Base-by-base conservation (phyloP, 2,888 invertebrate species). In the Hydrotaea cyrtoneurina region DNA sequence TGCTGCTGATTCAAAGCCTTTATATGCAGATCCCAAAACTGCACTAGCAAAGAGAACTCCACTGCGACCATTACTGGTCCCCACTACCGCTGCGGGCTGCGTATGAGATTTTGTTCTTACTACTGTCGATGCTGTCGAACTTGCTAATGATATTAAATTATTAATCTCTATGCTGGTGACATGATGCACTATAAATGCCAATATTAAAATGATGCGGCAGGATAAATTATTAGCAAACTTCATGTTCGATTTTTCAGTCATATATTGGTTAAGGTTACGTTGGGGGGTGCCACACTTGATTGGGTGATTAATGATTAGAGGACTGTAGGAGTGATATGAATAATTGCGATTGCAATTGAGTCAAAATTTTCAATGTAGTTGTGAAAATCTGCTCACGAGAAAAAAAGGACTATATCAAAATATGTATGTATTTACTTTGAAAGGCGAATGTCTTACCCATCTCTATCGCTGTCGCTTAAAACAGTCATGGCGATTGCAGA, bases 81-180 rank as follows among this genome's bases (percentile, higher is more conserved):
- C 69, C 69, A 76, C 21, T n/a, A 66, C 21, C 15, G 81, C 55
- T 4, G 74, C 78, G 21, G 80, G 59, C 17, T 50, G 72, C 8
- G 62, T 15, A 53, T 76, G 81, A 31, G 81, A 78, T 36, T 84
- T 84, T 39, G 59, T 26, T 19, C 75, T 66, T 13, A 59, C 78
- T 72, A 72, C 57, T 53, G 59, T 46, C n/a, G 80, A 31, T 78
- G 75, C 39, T 80, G 84, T 57, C 19, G 84, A 79, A 72, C 78
- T 76, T 69, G 76, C 81, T 19, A 81, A 59, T 57, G 13, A 39
- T 74, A 74, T 71, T 64, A 75, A 64, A 71, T 66, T 85, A 62
- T 77, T 79, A 43, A 82, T 82, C 78, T 85, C 78, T 82, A 79
- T 77, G 69, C 72, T 77, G 36, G 57, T 62, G 79, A 79, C 82